These are phyloP conservation scores for Anniella stebbinsi DNA, from an alignment of 2,797 vertebrate genomes.

Conservation along the genomic window DNA sequence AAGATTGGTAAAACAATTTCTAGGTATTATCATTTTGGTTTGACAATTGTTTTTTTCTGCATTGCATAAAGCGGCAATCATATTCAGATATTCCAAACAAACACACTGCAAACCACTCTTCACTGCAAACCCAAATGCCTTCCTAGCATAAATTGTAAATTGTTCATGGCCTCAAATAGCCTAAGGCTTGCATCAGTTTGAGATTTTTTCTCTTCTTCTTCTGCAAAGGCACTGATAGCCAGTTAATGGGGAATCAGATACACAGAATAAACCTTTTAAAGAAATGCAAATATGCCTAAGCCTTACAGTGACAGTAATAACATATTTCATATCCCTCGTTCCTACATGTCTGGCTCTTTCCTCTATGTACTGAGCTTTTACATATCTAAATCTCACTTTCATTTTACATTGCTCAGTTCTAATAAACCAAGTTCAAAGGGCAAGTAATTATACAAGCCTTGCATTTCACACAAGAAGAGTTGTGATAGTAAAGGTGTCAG, in stretches of 20 bases:
- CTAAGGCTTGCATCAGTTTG: not conserved
- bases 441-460: constrained; percentile 70
- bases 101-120: not conserved
- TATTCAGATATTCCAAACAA: not conserved
- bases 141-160: not conserved
- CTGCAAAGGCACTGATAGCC: not conserved
- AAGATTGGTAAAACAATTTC: not conserved
- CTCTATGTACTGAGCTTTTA: constrained; percentile 52
- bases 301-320: not conserved
- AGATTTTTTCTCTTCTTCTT: not conserved
- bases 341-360: constrained; percentile 45
- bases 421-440: constrained; percentile 69
- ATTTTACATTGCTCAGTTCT: constrained; percentile 57
- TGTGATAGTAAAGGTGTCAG: constrained; percentile 53
- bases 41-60: not conserved
- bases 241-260: not conserved
- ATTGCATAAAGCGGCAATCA: not conserved
- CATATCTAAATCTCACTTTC: constrained; percentile 59
- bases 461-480: constrained; percentile 70
- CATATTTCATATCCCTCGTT: constrained; percentile 1
- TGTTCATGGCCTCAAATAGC: not conserved
- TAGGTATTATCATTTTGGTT: not conserved
- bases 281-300: constrained; percentile 11
- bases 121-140: not conserved
- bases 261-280: not conserved